These are phyloP conservation scores for Xenus cinereus DNA, from an alignment of 2,113 vertebrate species.

Conservation along the genomic window DNA sequence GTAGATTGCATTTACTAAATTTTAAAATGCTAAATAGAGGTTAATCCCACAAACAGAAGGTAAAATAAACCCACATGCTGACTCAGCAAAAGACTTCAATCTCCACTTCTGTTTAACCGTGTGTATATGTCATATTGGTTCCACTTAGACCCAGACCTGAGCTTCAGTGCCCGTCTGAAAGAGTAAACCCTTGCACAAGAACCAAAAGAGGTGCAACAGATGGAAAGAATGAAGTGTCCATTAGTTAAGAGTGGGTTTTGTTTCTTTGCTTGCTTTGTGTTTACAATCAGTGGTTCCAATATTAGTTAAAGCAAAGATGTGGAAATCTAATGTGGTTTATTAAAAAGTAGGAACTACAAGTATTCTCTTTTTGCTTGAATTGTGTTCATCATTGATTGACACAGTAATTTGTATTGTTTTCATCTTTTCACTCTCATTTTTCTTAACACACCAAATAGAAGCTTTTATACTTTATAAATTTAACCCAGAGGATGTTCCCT, in stretches of 20 bases:
- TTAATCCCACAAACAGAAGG: neutral
- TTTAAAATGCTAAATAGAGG: neutral
- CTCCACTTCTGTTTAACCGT: neutral
- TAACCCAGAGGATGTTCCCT: neutral
- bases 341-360: neutral
- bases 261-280: neutral
- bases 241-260: neutral
- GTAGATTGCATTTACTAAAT: neutral
- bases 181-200: neutral
- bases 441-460: neutral
- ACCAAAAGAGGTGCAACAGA: neutral
- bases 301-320: neutral
- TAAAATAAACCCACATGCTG: neutral
- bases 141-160: neutral
- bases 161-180: neutral
- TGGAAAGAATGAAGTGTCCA: neutral
- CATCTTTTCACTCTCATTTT: rapidly evolving
- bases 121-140: neutral
- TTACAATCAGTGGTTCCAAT: neutral
- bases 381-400: neutral
- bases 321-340: neutral
- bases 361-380: neutral
- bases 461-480: neutral
- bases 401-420: neutral
- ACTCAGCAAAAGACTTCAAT: neutral